Evolutionary conservation across 2,797 vertebrate genomes (phyloP).

Genomic region (Myotis findleyi): DNA sequence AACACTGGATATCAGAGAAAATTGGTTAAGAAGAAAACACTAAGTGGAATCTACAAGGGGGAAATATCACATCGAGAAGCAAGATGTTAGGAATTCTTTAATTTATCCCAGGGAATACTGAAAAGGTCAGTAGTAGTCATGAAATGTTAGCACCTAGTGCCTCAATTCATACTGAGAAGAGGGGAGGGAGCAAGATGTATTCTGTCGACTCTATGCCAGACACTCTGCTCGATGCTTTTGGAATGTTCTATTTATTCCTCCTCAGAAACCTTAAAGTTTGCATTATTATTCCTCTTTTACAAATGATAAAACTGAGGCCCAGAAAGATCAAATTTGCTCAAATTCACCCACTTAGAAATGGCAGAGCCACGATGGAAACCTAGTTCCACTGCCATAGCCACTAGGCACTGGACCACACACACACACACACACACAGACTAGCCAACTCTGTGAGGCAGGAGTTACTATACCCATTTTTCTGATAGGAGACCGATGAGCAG

Average conservation of each 20-base stretch:
- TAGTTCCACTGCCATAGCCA: background rate
- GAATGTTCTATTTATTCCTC: slow-evolving; percentile 17
- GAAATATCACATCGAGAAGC: background rate
- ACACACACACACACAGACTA: background rate
- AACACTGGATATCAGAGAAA: background rate
- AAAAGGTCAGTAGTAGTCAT: background rate
- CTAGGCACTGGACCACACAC: background rate
- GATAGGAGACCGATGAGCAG: background rate
- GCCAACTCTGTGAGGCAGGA: background rate
- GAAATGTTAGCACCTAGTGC: background rate
- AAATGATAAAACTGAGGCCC: slow-evolving; percentile 20
- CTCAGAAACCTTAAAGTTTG: background rate
- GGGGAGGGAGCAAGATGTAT: background rate
- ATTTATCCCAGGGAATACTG: background rate
- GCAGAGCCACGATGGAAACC: background rate
- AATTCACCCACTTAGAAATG: background rate
- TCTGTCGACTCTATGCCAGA: background rate
- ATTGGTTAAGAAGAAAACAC: background rate
- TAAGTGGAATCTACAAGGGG: background rate
- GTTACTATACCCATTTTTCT: background rate
- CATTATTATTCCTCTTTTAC: background rate
- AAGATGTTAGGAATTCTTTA: background rate
- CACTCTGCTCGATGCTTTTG: background rate
- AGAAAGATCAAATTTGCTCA: background rate
- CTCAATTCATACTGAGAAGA: background rate